phyloP scores from a whole-genome alignment of 2,888 invertebrate genomes.

The Drosophila percnosoma region DNA sequence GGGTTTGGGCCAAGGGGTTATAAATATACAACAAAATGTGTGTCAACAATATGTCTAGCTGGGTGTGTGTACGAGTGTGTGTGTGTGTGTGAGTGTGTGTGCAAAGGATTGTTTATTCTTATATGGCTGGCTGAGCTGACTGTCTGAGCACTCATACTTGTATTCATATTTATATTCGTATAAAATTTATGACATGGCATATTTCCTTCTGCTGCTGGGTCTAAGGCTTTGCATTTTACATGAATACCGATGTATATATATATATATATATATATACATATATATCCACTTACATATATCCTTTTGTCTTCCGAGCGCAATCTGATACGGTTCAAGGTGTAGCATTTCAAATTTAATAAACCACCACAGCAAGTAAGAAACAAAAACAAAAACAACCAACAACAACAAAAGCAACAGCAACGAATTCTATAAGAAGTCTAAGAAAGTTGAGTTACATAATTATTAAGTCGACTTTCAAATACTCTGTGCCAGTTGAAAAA shows the following conservation, averaged over 20 bases:
- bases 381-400: conserved; percentile 21
- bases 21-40: conserved; percentile 55
- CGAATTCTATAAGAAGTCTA: conserved; percentile 19
- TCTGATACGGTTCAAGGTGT: conserved; percentile 74
- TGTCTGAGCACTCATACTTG: conserved; percentile 42
- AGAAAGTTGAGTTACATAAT: neutral
- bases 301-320: conserved; percentile 68
- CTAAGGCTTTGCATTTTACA: conserved; percentile 69
- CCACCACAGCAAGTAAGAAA: conserved; percentile 43
- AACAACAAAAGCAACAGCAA: neutral
- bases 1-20: conserved; percentile 1
- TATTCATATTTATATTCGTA: conserved; percentile 54
- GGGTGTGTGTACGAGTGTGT: conserved; percentile 27
- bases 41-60: conserved; percentile 61
- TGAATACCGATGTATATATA: conserved; percentile 58
- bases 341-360: conserved; percentile 79
- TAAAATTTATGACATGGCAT: conserved; percentile 77
- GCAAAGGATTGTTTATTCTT: conserved; percentile 70
- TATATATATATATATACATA: conserved; percentile 13
- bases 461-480: neutral
- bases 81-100: conserved; percentile 23
- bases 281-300: conserved; percentile 24
- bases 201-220: conserved; percentile 64
- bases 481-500: conserved; percentile 4
- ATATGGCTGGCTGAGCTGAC: conserved; percentile 38